Evolutionary conservation across 2,113 vertebrate genomes (phyloP), one percentile per base, ranked within the genome.

Genomic region (Glaucomys volans): DNA sequence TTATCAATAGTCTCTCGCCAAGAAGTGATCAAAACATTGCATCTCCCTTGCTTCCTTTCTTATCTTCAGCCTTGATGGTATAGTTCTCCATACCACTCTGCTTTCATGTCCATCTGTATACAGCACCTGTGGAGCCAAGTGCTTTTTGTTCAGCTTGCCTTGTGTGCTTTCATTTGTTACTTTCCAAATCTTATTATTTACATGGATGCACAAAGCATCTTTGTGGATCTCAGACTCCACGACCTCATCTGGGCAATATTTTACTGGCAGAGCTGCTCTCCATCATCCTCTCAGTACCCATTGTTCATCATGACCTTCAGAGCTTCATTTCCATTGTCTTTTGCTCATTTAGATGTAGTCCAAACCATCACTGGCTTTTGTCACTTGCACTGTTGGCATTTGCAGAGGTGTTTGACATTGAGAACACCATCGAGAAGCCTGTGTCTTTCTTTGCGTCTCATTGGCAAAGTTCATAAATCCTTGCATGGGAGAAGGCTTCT

Each of bases 161-260:
- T 92, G 96, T 98, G 98, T 98, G 98, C 98, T 98, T 98, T 88
- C 98, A 96, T 99, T 98, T 98, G 97, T 98, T 97, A 98, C 98
- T 98, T 98, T 98, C 91, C 30, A 71, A 98, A 97, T 98, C 98
- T 98, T 96, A 97, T 97, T 98, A 98, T 98, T 98, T 97, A 90
- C 91, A 75, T 97, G 97, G 97, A 98, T 98, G 98, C 97, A 47
- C 96, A 97, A 96, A 95, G 98, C 98, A 97, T 98, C 97, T 97
- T 98, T 97, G 98, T 97, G 98, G 98, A 69, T 96, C 95, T 97
- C 89, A 87, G 96, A 98, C 97, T 80, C 96, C 98, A 98, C 98
- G 94, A 97, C 88, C 82, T 97, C 98, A 98, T 98, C 82, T 64
- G 97, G 96, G 97, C 64, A 59, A 96, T 97, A 96, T 97, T 96